Evolutionary conservation across 2,113 vertebrate species (phyloP).

Genomic region (Urocolius indicus): DNA sequence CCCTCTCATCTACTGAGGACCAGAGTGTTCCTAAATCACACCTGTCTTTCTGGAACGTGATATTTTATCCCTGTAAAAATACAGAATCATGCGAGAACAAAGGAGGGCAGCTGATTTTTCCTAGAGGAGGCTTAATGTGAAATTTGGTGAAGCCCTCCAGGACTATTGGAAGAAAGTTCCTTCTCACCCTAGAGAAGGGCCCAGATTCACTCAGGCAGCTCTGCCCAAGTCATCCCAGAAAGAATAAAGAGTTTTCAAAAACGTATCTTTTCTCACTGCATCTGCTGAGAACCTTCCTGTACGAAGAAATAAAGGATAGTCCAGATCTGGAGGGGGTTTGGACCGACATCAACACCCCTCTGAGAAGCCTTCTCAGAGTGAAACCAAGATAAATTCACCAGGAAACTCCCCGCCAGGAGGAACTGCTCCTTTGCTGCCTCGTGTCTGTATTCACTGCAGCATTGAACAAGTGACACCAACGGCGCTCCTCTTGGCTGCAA

Average conservation of each 20-base stretch:
- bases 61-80: neutral
- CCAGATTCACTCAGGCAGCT: neutral
- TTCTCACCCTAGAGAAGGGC: neutral
- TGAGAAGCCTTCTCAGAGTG: neutral
- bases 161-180: neutral
- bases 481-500: neutral
- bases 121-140: neutral
- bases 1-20: neutral
- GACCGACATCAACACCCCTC: neutral
- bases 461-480: neutral
- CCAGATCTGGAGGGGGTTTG: neutral
- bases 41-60: constrained; percentile 14
- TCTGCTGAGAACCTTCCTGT: neutral
- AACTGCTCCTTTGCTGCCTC: neutral
- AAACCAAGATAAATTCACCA: neutral
- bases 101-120: neutral
- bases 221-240: neutral
- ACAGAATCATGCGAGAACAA: neutral
- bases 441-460: neutral
- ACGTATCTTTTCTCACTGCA: neutral
- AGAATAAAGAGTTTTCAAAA: neutral
- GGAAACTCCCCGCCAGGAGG: neutral
- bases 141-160: neutral
- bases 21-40: constrained; percentile 8
- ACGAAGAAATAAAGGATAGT: neutral